phyloP scores from a whole-genome alignment of 2,797 vertebrate species.

The Microctenopoma stevenorrisi region DNA sequence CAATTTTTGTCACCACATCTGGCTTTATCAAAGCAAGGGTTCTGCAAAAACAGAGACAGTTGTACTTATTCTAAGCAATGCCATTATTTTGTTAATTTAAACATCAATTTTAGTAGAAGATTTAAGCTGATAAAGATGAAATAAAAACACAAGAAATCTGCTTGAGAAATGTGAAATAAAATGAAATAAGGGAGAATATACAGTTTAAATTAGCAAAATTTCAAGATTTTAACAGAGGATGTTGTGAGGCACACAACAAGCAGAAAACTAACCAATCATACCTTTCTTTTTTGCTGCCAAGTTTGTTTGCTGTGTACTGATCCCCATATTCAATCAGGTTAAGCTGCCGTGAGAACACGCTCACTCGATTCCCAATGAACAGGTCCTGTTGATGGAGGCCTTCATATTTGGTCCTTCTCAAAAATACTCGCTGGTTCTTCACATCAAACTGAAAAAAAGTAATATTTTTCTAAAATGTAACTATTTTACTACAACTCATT shows the following conservation, averaged over 20 bases:
- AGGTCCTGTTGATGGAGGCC: constrained; percentile 88
- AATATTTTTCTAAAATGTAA: background rate
- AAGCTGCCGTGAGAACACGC: constrained; percentile 92
- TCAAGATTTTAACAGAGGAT: background rate
- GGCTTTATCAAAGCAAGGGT: constrained; percentile 95
- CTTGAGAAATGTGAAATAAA: no score
- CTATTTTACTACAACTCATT: background rate
- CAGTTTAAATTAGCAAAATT: background rate
- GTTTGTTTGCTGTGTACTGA: constrained; percentile 91
- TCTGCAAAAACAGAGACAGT: constrained; percentile 71
- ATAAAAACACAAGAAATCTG: no score
- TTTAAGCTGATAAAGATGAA: no score
- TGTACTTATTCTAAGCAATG: no score
- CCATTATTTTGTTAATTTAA: no score
- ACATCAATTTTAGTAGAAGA: background rate
- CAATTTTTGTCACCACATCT: constrained; percentile 86
- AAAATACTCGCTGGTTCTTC: constrained; percentile 92
- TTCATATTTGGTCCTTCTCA: constrained; percentile 89
- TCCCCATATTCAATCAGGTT: constrained; percentile 92
- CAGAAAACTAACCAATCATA: constrained; percentile 57
- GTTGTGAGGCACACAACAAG: constrained; percentile 7
- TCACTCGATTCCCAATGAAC: constrained; percentile 93
- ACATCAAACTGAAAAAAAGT: constrained; percentile 87
- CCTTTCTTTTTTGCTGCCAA: constrained; percentile 95
- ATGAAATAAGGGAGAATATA: no score